phyloP scores from a whole-genome alignment of 2,797 vertebrate species.

The Schizothorax lantsangensis region DNA sequence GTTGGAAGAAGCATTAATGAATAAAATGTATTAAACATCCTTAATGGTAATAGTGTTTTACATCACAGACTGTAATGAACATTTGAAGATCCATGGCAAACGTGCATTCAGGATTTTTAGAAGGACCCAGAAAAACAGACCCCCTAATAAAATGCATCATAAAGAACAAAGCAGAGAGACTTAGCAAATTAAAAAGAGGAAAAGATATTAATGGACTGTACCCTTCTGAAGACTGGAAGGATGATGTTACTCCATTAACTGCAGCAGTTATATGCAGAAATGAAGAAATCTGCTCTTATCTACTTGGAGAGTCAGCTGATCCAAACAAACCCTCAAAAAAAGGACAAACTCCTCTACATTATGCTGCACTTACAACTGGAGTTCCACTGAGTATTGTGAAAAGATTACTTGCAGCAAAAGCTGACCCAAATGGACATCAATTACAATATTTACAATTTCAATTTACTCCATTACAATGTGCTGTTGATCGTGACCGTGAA shows the following conservation, averaged over 20 bases:
- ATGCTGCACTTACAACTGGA: background rate
- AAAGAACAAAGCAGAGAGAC: background rate
- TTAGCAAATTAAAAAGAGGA: background rate
- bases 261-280: background rate
- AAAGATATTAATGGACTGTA: constrained; percentile 47
- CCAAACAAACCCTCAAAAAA: background rate
- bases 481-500: too few species aligned
- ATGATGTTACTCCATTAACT: too few species aligned
- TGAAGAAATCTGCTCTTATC: constrained; percentile 46
- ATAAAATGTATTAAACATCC: too few species aligned
- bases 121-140: constrained; percentile 56
- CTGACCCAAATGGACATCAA: constrained; percentile 30
- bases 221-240: too few species aligned
- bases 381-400: constrained; percentile 52
- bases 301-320: constrained; percentile 48
- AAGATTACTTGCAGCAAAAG: constrained; percentile 60
- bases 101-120: too few species aligned
- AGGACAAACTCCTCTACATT: constrained; percentile 47
- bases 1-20: too few species aligned
- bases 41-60: too few species aligned
- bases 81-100: too few species aligned
- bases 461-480: too few species aligned
- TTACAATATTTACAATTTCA: too few species aligned
- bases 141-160: constrained; percentile 58
- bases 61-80: too few species aligned